Conservation (phyloP, 2,113 vertebrate species). For the Pelmatolapia mariae region DNA sequence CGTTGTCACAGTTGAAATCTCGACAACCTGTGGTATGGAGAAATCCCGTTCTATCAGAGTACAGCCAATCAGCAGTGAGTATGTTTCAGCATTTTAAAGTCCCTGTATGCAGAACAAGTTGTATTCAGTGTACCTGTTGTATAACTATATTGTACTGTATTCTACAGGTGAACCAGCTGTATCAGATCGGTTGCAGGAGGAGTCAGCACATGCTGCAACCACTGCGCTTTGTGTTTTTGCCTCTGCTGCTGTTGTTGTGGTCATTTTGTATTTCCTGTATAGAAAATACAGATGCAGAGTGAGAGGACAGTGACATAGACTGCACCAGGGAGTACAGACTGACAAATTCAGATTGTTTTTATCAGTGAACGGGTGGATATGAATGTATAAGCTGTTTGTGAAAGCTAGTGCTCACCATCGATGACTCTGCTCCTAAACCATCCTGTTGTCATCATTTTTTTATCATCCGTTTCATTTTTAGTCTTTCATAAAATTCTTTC, state of each 20-base stretch:
- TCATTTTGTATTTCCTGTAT: neutral
- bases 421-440: neutral
- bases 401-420: neutral
- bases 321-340: neutral
- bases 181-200: neutral
- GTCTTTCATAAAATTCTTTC: neutral
- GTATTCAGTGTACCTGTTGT: neutral
- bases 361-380: neutral
- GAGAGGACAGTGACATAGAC: neutral
- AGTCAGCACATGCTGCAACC: neutral
- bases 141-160: neutral
- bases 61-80: neutral
- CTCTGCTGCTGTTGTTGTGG: neutral
- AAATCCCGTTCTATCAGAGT: fast-evolving
- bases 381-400: neutral
- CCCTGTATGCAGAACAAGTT: fast-evolving
- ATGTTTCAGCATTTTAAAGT: neutral
- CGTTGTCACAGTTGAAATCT: fast-evolving
- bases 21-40: fast-evolving
- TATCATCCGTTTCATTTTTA: neutral
- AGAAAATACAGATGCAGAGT: neutral
- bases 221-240: neutral
- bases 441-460: neutral
- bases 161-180: neutral
- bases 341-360: neutral